Evolutionary conservation across 2,113 vertebrate genomes (phyloP), one percentile per base, ranked within the genome.

Genomic region (Himantopus leucocephalus): DNA sequence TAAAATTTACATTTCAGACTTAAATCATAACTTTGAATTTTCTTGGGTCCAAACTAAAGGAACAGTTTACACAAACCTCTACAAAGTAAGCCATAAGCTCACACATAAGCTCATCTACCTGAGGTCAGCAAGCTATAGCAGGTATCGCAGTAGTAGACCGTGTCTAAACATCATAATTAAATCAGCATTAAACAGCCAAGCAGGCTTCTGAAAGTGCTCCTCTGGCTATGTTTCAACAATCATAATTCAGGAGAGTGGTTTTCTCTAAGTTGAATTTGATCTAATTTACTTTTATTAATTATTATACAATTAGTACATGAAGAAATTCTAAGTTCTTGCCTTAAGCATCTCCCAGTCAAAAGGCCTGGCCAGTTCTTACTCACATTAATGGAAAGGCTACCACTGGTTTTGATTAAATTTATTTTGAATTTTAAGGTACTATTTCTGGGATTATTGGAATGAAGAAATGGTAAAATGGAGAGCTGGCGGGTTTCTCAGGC

Each of bases 281-380:
- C 70, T 82, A 85, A 96, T 97, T 95, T 94, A 45, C 23, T 96
- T 96, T 91, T 87, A 72, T 90, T 96, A 95, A 95, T 92, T 95
- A 85, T 79, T 90, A 66, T 70, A 45, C 37, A 91, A 85, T 87
- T 87, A 79, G 45, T 6, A 6, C 70, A 83, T 32, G 67, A 56
- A 90, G 62, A 81, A 91, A 95, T 62, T 47, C 29, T 13, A 30
- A 29, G 18, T 76, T 64, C 48, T 53, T 91, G 77, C 86, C 45
- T 76, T 17, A 34, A 2, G 12, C 56, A 37, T 79, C 80, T 95
- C 85, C n/a, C 62, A 53, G 30, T 8, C 56, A 73, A 74, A 91
- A 77, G 14, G 12, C n/a, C 41, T 55, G 62, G 62, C 21, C 29
- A 15, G 34, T 45, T 85, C 66, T 90, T 86, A 30, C 30, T 71